Percentiles rank a stretch among this genome's conserved stretches.
Conservation (phyloP, 2,888 invertebrate genomes). For the Torymus texanus region DNA sequence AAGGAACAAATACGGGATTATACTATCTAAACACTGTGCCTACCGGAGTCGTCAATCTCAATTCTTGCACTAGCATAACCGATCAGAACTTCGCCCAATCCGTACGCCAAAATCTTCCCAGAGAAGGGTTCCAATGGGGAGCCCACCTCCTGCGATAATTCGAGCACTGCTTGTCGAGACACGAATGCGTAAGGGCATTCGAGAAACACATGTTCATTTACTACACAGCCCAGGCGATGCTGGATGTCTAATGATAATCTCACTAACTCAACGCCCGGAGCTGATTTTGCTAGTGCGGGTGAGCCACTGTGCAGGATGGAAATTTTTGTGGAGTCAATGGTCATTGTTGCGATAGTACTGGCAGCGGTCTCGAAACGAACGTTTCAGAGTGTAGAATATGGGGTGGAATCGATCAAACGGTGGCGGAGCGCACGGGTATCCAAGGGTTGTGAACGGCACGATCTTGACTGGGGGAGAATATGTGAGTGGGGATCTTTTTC, state of each 20-base stretch:
- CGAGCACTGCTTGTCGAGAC: conserved; percentile 57
- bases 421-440: no score
- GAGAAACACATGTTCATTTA: conserved; percentile 68
- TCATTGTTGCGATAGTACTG: background rate
- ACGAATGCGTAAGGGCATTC: conserved; percentile 72
- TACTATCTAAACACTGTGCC: background rate
- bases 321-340: background rate
- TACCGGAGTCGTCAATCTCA: conserved; percentile 80
- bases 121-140: conserved; percentile 61
- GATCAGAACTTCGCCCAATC: conserved; percentile 74
- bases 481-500: no score
- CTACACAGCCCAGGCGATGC: conserved; percentile 64
- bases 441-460: no score
- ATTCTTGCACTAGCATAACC: conserved; percentile 82
- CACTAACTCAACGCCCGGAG: conserved; percentile 62
- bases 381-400: no score
- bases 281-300: conserved; percentile 60
- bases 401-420: no score
- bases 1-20: background rate
- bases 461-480: no score
- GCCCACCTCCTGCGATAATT: conserved; percentile 51
- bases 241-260: conserved; percentile 62
- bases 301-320: conserved; percentile 30
- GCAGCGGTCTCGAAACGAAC: no score
- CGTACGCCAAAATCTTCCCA: conserved; percentile 60